Evolutionary conservation across 1,140 invertebrate species (phyloP).

Genomic region (Conus ventricosus): DNA sequence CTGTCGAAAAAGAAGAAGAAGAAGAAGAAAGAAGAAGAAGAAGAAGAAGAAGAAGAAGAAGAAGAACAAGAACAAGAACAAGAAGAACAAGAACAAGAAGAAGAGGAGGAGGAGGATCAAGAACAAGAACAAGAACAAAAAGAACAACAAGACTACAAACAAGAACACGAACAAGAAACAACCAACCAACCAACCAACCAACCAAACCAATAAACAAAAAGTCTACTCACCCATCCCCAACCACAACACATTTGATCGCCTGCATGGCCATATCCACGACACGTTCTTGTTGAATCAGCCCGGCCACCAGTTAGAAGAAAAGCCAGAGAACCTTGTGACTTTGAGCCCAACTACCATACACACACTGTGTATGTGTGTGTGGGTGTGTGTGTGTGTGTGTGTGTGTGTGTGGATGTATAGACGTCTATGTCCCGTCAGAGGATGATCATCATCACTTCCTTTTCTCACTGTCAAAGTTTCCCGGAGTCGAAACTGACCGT

Average conservation of each 20-base stretch:
- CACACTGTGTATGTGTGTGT: neutral
- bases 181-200: no score
- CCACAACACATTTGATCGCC: no score
- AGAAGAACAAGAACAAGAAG: neutral
- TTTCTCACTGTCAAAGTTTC: neutral
- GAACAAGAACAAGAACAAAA: neutral
- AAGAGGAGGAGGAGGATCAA: neutral
- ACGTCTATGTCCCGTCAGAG: neutral
- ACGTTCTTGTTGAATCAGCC: neutral
- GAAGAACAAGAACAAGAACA: neutral
- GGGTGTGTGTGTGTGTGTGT: no score
- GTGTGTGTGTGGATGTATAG: neutral
- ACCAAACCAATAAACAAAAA: neutral
- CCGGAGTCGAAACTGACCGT: no score
- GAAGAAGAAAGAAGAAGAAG: neutral
- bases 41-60: neutral
- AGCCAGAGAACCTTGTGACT: neutral
- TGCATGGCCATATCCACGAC: no score
- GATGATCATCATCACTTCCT: slow-evolving; percentile 19
- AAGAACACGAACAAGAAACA: no score
- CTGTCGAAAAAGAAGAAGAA: neutral
- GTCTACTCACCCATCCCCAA: no score
- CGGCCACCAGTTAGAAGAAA: neutral
- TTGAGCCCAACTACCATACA: neutral
- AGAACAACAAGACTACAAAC: neutral